These are phyloP conservation scores for Diadromus collaris DNA, from an alignment of 2,888 invertebrate species.

Conservation along the genomic window DNA sequence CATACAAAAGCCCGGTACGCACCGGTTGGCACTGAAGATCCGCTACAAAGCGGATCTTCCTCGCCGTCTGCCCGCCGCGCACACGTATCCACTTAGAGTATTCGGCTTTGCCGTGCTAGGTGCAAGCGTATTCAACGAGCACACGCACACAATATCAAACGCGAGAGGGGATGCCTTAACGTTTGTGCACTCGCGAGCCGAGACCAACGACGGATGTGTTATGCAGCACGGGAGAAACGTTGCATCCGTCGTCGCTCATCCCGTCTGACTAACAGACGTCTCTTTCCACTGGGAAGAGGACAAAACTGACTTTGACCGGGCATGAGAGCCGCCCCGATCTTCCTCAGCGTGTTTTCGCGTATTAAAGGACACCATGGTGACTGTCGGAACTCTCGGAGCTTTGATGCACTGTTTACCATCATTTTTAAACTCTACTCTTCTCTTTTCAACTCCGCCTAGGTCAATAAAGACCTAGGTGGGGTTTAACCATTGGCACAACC, in stretches of 20 bases:
- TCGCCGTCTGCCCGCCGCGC: neutral
- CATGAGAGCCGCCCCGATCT: slow-evolving; percentile 3
- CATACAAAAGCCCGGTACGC: slow-evolving; percentile 13
- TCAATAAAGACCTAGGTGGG: neutral
- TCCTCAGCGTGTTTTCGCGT: neutral
- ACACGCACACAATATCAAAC: neutral
- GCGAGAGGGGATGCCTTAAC: slow-evolving; percentile 2
- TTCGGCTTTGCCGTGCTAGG: neutral
- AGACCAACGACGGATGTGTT: neutral
- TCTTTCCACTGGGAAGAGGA: slow-evolving; percentile 48
- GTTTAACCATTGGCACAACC: neutral
- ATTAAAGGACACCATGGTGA: neutral
- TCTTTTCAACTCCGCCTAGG: too few relatives aligned
- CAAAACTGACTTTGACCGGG: slow-evolving; percentile 30
- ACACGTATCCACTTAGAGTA: neutral
- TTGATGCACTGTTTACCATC: neutral
- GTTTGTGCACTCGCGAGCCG: neutral
- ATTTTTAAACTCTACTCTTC: neutral
- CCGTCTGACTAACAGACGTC: slow-evolving; percentile 49
- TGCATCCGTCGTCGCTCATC: slow-evolving; percentile 9
- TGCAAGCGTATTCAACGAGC: neutral
- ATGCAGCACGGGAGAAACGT: neutral
- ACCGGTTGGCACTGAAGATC: slow-evolving; percentile 22
- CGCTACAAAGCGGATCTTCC: slow-evolving; percentile 11
- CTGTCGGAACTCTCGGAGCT: neutral